Evolutionary conservation across 2,797 vertebrate species (phyloP), one percentile per base, ranked within the genome.

Genomic region (Sebastes nivosus): DNA sequence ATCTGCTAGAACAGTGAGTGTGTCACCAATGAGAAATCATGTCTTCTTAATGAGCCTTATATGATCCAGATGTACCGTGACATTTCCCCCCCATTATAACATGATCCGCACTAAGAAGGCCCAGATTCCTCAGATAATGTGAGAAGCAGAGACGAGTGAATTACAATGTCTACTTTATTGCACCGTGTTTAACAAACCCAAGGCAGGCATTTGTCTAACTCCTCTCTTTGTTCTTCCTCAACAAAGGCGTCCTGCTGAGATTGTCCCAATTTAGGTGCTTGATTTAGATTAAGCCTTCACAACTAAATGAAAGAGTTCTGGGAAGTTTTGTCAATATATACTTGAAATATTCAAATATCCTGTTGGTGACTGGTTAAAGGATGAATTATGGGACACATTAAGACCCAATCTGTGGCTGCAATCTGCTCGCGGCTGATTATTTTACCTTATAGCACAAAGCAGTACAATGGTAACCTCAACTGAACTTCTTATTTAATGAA

Each of bases 41-140:
- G 72, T 89, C 75, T 75, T 89, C 77, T 75, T 91, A 89, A 91
- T 85, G 85, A 91, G 81, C 57, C 71, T 77, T 12, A 46, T 32
- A 75, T 61, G 79, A 85, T 87, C 60, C 57, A 67, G 73, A 83
- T 88, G 88, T 80, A 77, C 42, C 30, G 25, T 20, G 61, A 81
- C 68, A 75, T 79, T 75, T 74, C 18, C 14, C 8, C 58, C 25
- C 18, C 27, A 55, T 32, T 78, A 74, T 52, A 66, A 64, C 70
- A 68, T 59, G 32, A 78, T 38, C 29, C 59, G 9, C 46, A 69
- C 54, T 77, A 32, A 50, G 8, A 64, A 9, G 50, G 34, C 50
- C 32, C 18, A n/a, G 36, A 82, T 55, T 50, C 57, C 66, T 76
- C 18, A 71, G 16, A 14, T 7, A 54, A 46, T 34, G 30, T 20